These are phyloP conservation scores for Malurus splendens DNA, from an alignment of 2,797 vertebrate species.

Conservation along the genomic window DNA sequence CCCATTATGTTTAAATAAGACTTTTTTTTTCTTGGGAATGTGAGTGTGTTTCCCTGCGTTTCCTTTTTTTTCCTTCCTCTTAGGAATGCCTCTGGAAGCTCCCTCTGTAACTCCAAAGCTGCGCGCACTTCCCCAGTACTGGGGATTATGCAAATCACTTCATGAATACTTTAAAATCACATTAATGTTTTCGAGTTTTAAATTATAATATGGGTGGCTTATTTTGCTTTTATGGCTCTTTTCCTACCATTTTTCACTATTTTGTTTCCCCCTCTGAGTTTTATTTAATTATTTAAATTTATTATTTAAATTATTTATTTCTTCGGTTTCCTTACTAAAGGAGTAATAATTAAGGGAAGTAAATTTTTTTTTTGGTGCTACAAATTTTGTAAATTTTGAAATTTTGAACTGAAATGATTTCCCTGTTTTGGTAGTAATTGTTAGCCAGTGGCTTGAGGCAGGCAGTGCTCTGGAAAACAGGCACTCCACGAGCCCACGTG, in stretches of 20 bases:
- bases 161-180: constrained; percentile 13
- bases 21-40: neutral
- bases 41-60: neutral
- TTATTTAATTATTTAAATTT: neutral
- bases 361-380: neutral
- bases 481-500: neutral
- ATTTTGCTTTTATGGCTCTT: neutral
- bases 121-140: neutral
- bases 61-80: neutral
- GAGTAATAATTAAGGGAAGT: neutral
- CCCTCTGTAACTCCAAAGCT: neutral
- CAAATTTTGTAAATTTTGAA: too few relatives aligned
- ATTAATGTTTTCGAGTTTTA: neutral
- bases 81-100: neutral
- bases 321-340: neutral
- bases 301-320: neutral
- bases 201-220: neutral
- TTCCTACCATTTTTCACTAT: neutral
- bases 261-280: neutral
- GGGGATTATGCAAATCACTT: constrained; percentile 23
- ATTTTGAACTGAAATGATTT: neutral
- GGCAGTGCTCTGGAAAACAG: neutral
- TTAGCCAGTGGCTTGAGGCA: neutral
- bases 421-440: neutral
- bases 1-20: neutral